Evolutionary conservation across 2,888 invertebrate species (phyloP).

Genomic region (Pachydiplax longipennis): DNA sequence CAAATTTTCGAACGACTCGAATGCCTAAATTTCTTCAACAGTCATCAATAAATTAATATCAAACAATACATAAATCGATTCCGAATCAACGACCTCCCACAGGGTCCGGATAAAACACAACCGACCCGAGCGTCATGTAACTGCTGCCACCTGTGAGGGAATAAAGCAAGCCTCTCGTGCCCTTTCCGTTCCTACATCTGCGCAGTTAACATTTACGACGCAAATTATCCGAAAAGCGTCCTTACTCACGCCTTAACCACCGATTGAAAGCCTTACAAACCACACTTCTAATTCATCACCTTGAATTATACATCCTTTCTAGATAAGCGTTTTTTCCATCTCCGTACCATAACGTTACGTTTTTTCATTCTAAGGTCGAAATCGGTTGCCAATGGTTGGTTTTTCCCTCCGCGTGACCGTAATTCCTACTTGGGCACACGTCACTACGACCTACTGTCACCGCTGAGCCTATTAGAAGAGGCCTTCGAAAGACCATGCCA

Average conservation of each 20-base stretch:
- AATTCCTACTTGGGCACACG: not conserved
- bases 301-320: not conserved
- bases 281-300: not conserved
- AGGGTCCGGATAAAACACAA: not conserved
- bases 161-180: not conserved
- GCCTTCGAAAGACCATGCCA: not conserved
- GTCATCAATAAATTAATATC: no score
- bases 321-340: not conserved
- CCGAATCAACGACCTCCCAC: no score
- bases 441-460: not conserved
- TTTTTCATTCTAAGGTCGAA: not conserved
- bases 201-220: not conserved
- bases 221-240: not conserved
- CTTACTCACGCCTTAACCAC: not conserved
- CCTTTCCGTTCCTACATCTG: not conserved
- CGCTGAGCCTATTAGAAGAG: not conserved
- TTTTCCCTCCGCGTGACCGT: not conserved
- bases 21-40: no score
- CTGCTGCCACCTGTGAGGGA: not conserved
- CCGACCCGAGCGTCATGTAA: not conserved
- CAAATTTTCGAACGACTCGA: no score
- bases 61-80: no score
- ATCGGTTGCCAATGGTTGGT: not conserved
- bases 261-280: not conserved
- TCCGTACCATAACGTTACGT: not conserved